Conservation (phyloP, 1,140 invertebrate genomes). For the Ips typographus region DNA sequence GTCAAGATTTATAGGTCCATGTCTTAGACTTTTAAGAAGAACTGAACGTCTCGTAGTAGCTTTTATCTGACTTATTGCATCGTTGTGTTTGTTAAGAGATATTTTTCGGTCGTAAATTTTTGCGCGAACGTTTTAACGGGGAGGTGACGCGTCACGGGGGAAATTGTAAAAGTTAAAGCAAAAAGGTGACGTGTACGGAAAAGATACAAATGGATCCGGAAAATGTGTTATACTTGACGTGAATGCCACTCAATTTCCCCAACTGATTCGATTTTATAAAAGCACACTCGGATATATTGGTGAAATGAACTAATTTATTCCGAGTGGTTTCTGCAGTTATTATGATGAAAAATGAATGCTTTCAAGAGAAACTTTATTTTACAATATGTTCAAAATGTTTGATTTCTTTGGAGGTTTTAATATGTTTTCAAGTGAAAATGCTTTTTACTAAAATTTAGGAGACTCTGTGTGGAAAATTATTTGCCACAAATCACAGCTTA, state of each 20-base stretch:
- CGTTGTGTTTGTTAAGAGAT: constrained; percentile 8
- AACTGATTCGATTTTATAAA: constrained; percentile 18
- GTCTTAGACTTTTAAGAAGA: constrained; percentile 14
- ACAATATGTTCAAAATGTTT: too few relatives aligned
- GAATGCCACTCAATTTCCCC: constrained; percentile 19
- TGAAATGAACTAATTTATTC: constrained; percentile 7
- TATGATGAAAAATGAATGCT: too few relatives aligned
- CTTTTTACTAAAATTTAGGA: too few relatives aligned
- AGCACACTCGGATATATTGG: constrained; percentile 4
- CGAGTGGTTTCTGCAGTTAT: background rate
- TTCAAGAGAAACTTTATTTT: too few relatives aligned
- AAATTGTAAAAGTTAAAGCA: too few relatives aligned
- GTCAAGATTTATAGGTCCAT: constrained; percentile 16
- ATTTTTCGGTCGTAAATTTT: background rate
- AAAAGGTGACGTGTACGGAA: constrained; percentile 5
- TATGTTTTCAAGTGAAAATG: too few relatives aligned
- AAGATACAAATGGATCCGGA: constrained; percentile 20
- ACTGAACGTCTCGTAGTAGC: constrained; percentile 4
- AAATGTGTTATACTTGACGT: constrained; percentile 23
- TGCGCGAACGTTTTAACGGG: too few relatives aligned
- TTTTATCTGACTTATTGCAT: constrained; percentile 17
- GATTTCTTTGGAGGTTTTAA: too few relatives aligned
- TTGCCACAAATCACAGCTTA: too few relatives aligned
- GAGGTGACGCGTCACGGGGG: too few relatives aligned
- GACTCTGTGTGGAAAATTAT: too few relatives aligned